phyloP scores from a whole-genome alignment of 2,113 vertebrate species.

The Manacus vitellinus region DNA sequence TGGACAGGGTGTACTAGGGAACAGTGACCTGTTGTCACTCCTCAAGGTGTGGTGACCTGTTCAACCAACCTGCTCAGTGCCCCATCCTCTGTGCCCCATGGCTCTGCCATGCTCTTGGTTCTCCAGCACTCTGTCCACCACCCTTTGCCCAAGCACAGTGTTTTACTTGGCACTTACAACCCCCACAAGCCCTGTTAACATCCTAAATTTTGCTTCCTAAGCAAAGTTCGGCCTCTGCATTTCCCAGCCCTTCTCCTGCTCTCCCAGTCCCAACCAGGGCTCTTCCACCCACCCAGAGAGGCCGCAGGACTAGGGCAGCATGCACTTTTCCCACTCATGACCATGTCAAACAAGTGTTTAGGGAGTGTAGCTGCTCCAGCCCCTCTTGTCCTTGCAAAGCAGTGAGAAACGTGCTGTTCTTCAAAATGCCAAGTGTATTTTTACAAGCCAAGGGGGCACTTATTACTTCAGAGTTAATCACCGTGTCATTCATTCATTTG shows the following conservation, averaged over 20 bases:
- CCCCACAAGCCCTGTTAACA: background rate
- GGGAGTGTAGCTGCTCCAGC: background rate
- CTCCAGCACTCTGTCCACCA: background rate
- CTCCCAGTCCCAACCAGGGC: rapidly evolving
- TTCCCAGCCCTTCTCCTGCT: background rate
- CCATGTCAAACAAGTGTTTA: background rate
- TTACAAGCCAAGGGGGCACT: background rate
- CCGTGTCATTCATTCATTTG: rapidly evolving
- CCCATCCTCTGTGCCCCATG: background rate
- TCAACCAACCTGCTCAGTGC: background rate
- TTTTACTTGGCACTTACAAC: background rate
- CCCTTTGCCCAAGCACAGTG: background rate
- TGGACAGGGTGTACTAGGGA: background rate
- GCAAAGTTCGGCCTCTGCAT: background rate
- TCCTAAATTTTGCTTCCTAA: background rate
- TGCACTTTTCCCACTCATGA: background rate
- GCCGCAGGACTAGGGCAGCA: background rate
- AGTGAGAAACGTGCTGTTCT: background rate
- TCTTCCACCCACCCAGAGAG: background rate
- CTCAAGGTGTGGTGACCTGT: background rate
- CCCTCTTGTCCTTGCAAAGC: background rate
- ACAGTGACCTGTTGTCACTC: background rate
- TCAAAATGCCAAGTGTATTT: background rate
- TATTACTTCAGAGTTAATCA: background rate
- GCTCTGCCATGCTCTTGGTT: background rate